Base-by-base conservation (phyloP, 2,888 invertebrate species). In the Polydrusus cervinus region DNA sequence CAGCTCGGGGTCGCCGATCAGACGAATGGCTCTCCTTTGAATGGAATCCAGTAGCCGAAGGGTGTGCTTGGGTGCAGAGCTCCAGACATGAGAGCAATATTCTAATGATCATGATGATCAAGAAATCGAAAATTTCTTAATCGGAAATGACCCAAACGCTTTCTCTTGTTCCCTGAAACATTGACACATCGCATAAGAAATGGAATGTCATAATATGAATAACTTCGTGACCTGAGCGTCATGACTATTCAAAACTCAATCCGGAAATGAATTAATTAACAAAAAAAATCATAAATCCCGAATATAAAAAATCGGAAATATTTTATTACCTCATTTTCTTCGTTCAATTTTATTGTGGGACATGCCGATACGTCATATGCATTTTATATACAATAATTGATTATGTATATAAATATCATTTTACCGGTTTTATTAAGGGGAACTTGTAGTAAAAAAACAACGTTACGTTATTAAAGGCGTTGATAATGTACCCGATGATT, bases 241-340 rank as follows among this genome's bases (percentile, higher is more conserved):
- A 20, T 11, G 51, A 11, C 13, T 10, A 25, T 1, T 20, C 13
- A 30, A 53, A 30, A 53, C 25, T 30, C n/a, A 30, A 30, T 53
- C 25, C 25, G 53, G 38, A 57, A 57, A 1, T 57, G 14, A 14
- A 57, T 16, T 34, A 25, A 25, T 57, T 34, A 34, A n/a, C 0
- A 18, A 14, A 38, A 34, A 38, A 14, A 13, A 14, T 57, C 10
- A 30, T 7, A 51, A 51, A 51, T n/a, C 8, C 53, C n/a, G 13
- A 18, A 30, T n/a, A 30, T 16, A 8, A 30, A 25, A 25, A 8
- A n/a, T 53, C 53, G 53, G 53, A 53, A 53, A 53, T 25, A 53
- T 10, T 53, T 9, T 53, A 25, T 53, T 25, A 30, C 53, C 25
- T 30, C 9, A 20, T 51, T 25, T 53, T 53, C 3, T 13, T n/a